These are phyloP conservation scores for Lasiommata megera DNA, from an alignment of 2,888 invertebrate species.

Conservation along the genomic window DNA sequence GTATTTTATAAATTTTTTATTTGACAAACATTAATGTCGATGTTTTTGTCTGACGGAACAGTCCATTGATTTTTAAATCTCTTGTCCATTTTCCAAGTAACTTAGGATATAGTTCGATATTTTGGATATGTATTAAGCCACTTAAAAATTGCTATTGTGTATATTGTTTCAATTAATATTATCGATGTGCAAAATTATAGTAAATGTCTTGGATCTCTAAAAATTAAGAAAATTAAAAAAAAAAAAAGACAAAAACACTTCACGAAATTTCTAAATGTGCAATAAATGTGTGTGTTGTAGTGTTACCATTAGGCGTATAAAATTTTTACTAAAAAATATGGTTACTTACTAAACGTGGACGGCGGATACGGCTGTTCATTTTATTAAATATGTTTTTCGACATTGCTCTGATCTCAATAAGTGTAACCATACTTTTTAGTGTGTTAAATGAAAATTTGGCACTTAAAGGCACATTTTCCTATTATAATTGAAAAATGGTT, in stretches of 20 bases:
- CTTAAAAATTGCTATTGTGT: constrained; percentile 76
- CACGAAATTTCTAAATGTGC: constrained; percentile 82
- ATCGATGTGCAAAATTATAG: constrained; percentile 81
- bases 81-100: constrained; percentile 79
- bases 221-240: constrained; percentile 68
- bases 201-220: constrained; percentile 81
- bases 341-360: constrained; percentile 36
- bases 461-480: constrained; percentile 81
- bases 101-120: constrained; percentile 77
- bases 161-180: constrained; percentile 71
- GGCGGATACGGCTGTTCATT: constrained; percentile 32
- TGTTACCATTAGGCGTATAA: constrained; percentile 80
- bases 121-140: constrained; percentile 80
- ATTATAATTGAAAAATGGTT: constrained; percentile 78
- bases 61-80: constrained; percentile 68
- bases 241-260: constrained; percentile 80
- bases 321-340: constrained; percentile 57
- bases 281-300: constrained; percentile 83
- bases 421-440: constrained; percentile 63
- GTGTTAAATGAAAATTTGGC: constrained; percentile 77
- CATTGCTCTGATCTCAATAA: constrained; percentile 67
- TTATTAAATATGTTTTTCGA: constrained; percentile 38
- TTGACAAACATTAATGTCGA: constrained; percentile 38
- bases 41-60: constrained; percentile 51
- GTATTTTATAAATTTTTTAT: constrained; percentile 57